Evolutionary conservation across 2,888 invertebrate genomes (phyloP), one percentile per base, ranked within the genome.

Genomic region (Dicycla oo): DNA sequence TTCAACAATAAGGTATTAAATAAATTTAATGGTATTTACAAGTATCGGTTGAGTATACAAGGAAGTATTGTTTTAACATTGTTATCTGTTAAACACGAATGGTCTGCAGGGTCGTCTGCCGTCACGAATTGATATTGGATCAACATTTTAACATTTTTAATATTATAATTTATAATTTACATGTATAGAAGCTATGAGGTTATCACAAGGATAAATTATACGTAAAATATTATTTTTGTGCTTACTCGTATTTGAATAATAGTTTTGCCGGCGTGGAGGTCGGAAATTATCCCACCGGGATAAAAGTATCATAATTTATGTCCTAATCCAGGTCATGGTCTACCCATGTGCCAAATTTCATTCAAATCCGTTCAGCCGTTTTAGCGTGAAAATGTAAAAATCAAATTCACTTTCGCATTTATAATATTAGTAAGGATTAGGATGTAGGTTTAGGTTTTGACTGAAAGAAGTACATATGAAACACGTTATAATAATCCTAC

Each of bases 1-100:
- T 78, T 69, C 53, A 65, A 71, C 62, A 75, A 73, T 79, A 78
- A 73, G 81, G 69, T 67, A 75, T 69, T 80, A 74, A 75, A 80
- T 47, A 81, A n/a, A n/a, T 73, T 62, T 68, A 69, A 60, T 75
- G 65, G 69, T 80, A 70, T 75, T 70, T 60, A 79, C 38, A 69
- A 75, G 74, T 77, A 78, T 68, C 66, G 82, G 74, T 78, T 79
- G 70, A 80, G 58, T 73, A 77, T 71, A 87, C 70, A 84, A 83
- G 87, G 88, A 86, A 87, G 78, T 81, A 84, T 85, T 78, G 75
- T 84, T 85, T 80, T 69, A 82, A 68, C 72, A 67, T 71, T 80
- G 80, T 83, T 87, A 87, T 87, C 86, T 78, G 72, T 75, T 68
- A 70, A 62, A 81, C 58, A 69, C 67, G 63, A 67, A 74, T 70